Evolutionary conservation across 2,797 vertebrate genomes (phyloP), one percentile per base, ranked within the genome.

Genomic region (Pangasius macronema): DNA sequence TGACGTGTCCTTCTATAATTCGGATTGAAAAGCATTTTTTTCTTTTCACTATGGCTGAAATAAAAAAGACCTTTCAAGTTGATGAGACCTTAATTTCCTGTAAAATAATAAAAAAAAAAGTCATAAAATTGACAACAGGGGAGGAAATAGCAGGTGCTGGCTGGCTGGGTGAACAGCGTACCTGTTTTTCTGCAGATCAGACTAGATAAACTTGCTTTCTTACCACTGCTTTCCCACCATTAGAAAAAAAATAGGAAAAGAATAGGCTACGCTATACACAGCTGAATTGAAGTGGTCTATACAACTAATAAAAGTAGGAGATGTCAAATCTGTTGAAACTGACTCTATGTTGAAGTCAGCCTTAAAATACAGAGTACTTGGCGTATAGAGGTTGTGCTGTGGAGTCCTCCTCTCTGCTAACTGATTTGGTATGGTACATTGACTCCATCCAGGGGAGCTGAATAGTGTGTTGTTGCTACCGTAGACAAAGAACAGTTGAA

Each of bases 371-470:
- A 79, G 61, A 39, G 39, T 36, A 65, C 13, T 51, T 33, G 27
- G 57, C 53, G 46, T 61, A 13, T 20, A 30, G 72, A 30, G 22
- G 3, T 51, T 55, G 46, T 72, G 24, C 85, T 68, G 8, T 30
- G 33, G 3, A 36, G 53, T 87, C 84, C 89, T 92, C 88, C 90
- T 93, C 92, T 93, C 91, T 90, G 90, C 76, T 59, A 85, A 84
- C 88, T 89, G 55, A 92, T 91, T 91, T 91, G 65, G 82, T 90
- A 92, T 55, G 72, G 9, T n/a, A 27, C 24, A 75, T 14, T 46
- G 42, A 73, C 42, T 73, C 4, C 22, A 73, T 49, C 13, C 39
- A 73, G 20, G 11, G 7, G 65, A 84, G 72, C n/a, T 49, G 39
- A 59, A 77, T 39, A 51, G 55, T 49, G n/a, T 76, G 73, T 24